These are phyloP conservation scores for Florisuga fusca DNA, from an alignment of 2,797 vertebrate species.

Conservation along the genomic window DNA sequence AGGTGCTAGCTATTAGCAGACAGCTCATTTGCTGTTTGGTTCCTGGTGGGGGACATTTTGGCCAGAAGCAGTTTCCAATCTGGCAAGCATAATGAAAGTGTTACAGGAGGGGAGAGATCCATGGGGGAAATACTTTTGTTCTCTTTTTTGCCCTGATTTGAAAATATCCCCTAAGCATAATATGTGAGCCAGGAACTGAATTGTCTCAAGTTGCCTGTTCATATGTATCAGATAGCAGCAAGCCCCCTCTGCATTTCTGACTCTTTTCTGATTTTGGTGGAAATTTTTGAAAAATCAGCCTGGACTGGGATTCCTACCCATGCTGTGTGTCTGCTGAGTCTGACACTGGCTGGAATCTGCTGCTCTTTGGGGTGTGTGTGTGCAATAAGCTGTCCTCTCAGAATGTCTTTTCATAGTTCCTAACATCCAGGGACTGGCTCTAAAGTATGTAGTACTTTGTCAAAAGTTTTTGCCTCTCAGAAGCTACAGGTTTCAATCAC, in stretches of 20 bases:
- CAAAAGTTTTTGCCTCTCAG: not conserved
- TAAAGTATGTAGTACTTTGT: not conserved
- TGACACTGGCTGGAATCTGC: not conserved
- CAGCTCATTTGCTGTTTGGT: slow-evolving; percentile 31
- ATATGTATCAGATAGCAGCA: not conserved
- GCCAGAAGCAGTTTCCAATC: slow-evolving; percentile 45
- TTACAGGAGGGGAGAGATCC: slow-evolving; percentile 33
- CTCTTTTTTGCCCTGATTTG: not conserved
- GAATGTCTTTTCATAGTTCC: not conserved
- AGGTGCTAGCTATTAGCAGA: slow-evolving; percentile 41
- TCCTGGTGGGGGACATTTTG: slow-evolving; percentile 14
- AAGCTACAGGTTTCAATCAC: not conserved
- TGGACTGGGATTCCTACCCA: not conserved
- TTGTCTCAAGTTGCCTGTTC: not conserved
- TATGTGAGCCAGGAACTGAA: slow-evolving; percentile 9
- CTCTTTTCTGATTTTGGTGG: not conserved
- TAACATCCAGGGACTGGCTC: not conserved
- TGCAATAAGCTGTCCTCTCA: not conserved
- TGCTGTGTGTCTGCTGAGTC: not conserved
- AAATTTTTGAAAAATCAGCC: not conserved
- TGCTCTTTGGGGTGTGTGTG: not conserved
- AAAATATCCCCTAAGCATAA: slow-evolving; percentile 14
- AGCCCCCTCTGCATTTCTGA: not conserved
- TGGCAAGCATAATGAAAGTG: slow-evolving; percentile 9
- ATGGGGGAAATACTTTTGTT: slow-evolving; percentile 45